Base-by-base conservation (phyloP, 1,140 invertebrate genomes). In the Bombus huntii region DNA sequence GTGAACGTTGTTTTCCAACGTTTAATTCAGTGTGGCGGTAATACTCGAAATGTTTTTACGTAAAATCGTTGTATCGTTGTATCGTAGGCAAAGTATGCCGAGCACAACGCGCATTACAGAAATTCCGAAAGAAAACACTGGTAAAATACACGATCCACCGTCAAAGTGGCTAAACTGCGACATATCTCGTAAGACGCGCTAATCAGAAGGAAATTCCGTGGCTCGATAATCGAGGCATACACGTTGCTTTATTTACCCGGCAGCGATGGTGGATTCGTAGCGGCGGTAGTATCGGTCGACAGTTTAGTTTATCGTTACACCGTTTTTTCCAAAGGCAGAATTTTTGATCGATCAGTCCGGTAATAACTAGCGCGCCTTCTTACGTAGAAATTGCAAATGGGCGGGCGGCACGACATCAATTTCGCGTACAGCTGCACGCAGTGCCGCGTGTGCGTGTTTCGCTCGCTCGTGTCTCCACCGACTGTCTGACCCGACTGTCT, bases 351-450 rank as follows among this genome's bases (percentile, higher is more conserved):
- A 37, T 10, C 34, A 0, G 13, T 81, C 82, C 65, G 57, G 42
- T 87, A 89, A 89, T 89, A 90, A 85, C 65, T 68, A 76, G 76
- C 78, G n/a, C 62, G 44, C 13, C 78, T 53, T 81, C 74, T 62
- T 84, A 83, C 34, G 62, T 79, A 84, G 68, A 81, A 83, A 78
- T 74, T 66, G 75, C 70, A 77, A 90, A 84, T 71, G 76, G 71
- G 66, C 6, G 31, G n/a, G 34, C 34, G 59, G 70, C 83, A 34
- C 12, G 28, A 62, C 44, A 74, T 87, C 75, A 85, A 87, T 86
- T 86, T 87, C 53, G 31, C 65, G 53, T 71, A 86, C 84, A 83
- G 80, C 87, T 86, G 80, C 57, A 25, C 59, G 42, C 57, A 53
- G 10, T 28, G 53, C 28, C 66, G 39, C 34, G 18, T 68, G 78